A percentile compares a stretch with the other conserved stretches of the same genome.
Conservation (phyloP, 2,888 invertebrate genomes). For the Mesorhabditis belari region DNA sequence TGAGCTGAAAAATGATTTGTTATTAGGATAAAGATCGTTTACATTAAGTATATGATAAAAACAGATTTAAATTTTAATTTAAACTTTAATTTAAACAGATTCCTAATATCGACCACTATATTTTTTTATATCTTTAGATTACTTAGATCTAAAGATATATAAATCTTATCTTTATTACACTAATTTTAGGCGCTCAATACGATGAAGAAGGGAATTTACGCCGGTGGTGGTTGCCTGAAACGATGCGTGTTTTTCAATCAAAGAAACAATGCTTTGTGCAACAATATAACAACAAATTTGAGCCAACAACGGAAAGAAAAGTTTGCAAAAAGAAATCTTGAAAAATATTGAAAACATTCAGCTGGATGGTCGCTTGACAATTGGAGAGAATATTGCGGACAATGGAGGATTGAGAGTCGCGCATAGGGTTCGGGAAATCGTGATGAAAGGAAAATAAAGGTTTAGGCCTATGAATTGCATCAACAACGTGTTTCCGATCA, state of each 20-base stretch:
- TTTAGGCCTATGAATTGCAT: constrained; percentile 27
- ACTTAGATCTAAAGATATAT: too few relatives aligned
- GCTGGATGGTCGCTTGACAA: constrained; percentile 42
- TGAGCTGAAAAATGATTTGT: too few relatives aligned
- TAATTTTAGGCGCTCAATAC: constrained; percentile 38
- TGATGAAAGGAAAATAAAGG: background rate
- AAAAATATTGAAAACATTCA: constrained; percentile 1
- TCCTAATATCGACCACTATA: background rate
- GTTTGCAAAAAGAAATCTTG: constrained; percentile 11
- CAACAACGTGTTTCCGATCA: constrained; percentile 17
- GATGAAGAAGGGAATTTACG: constrained; percentile 39
- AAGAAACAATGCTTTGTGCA: constrained; percentile 46
- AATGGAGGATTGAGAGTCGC: constrained; percentile 44
- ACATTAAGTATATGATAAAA: background rate
- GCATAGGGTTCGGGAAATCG: constrained; percentile 14
- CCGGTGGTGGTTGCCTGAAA: constrained; percentile 42
- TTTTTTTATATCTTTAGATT: background rate
- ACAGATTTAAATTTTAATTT: background rate
- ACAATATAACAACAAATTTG: constrained; percentile 36
- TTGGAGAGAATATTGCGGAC: constrained; percentile 48
- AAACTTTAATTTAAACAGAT: background rate
- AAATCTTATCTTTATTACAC: too few relatives aligned
- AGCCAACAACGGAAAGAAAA: constrained; percentile 30
- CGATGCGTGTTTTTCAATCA: constrained; percentile 34
- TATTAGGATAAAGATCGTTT: background rate